Evolutionary conservation across 2,888 invertebrate species (phyloP).

Genomic region (Mamestra brassicae): DNA sequence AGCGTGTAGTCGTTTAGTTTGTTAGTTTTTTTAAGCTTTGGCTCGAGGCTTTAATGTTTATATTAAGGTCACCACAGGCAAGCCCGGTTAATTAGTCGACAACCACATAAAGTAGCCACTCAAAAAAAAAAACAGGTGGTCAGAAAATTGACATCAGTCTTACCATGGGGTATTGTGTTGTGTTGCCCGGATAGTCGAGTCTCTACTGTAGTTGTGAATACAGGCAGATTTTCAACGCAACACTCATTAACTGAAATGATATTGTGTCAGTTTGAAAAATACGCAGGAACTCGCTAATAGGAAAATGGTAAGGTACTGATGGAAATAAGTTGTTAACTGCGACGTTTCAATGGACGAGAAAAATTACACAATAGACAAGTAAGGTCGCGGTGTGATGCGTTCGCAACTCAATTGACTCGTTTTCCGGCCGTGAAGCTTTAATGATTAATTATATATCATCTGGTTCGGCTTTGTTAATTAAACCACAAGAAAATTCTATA

Average conservation of each 20-base stretch:
- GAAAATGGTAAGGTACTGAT: slow-evolving; percentile 25
- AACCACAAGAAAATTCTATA: slow-evolving; percentile 8
- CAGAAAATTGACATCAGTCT: too few relatives aligned
- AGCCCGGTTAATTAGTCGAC: too few relatives aligned
- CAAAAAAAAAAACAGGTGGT: too few relatives aligned
- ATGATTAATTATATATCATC: slow-evolving; percentile 15
- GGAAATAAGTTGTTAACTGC: not conserved
- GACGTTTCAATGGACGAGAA: slow-evolving; percentile 17
- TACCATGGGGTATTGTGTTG: too few relatives aligned
- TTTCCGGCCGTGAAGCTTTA: slow-evolving; percentile 30
- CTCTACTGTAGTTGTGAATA: not conserved
- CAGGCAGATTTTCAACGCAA: not conserved
- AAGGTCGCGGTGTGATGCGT: slow-evolving; percentile 17
- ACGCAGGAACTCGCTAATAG: slow-evolving; percentile 1
- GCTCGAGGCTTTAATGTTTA: too few relatives aligned
- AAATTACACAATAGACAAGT: slow-evolving; percentile 14
- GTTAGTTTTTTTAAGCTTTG: too few relatives aligned
- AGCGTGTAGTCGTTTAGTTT: too few relatives aligned
- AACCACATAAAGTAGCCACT: too few relatives aligned
- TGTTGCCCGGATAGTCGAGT: too few relatives aligned
- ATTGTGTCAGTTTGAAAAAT: slow-evolving; percentile 19
- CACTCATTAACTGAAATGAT: not conserved
- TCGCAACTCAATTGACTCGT: slow-evolving; percentile 19
- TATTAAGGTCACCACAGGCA: too few relatives aligned
- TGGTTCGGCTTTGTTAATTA: slow-evolving; percentile 6